Percentiles rank a stretch among this genome's conserved stretches.
These are phyloP conservation scores for Phytoseiulus persimilis DNA, from an alignment of 2,888 invertebrate species.

Conservation along the genomic window DNA sequence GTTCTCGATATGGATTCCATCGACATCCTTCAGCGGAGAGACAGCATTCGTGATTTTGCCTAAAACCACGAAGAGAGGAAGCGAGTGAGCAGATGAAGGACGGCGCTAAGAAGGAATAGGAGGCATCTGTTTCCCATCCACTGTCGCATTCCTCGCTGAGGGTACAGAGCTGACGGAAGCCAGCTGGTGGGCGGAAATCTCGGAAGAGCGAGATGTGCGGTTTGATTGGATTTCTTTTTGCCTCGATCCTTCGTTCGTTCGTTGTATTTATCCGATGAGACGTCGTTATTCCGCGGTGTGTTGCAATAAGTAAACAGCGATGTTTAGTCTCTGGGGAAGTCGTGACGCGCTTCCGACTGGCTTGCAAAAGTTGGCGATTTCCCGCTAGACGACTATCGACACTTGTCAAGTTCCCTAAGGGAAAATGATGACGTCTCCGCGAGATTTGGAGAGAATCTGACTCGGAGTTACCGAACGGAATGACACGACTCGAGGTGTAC, in stretches of 20 bases:
- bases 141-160: not conserved
- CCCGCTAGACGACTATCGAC: too few species aligned
- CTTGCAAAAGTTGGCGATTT: too few species aligned
- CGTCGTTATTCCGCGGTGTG: not conserved
- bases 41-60: constrained; percentile 55
- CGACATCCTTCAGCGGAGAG: constrained; percentile 82
- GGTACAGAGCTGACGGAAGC: not conserved
- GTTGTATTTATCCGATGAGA: not conserved
- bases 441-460: too few species aligned
- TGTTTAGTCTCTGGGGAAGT: too few species aligned
- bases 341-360: too few species aligned
- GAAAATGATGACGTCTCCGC: too few species aligned
- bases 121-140: not conserved
- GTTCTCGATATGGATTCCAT: constrained; percentile 84
- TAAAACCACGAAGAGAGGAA: constrained; percentile 40
- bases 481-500: too few species aligned
- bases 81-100: not conserved
- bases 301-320: not conserved
- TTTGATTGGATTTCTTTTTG: too few species aligned
- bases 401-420: too few species aligned
- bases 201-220: too few species aligned
- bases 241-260: not conserved
- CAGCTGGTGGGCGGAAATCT: too few species aligned
- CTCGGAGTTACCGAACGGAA: too few species aligned
- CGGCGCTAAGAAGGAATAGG: not conserved